phyloP scores from a whole-genome alignment of 2,113 vertebrate genomes.

The Castor canadensis region DNA sequence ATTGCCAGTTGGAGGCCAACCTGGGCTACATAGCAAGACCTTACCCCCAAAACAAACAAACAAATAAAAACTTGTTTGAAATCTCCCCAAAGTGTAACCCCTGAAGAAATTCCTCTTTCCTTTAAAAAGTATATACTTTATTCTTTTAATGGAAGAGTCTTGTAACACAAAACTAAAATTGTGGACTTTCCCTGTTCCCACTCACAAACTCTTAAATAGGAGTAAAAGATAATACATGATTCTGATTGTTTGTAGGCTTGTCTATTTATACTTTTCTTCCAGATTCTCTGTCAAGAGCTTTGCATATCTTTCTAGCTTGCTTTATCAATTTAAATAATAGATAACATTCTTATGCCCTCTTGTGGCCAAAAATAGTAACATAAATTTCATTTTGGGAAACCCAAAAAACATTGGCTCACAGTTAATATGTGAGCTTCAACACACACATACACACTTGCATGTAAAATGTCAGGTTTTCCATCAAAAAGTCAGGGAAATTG shows the following conservation, averaged over 20 bases:
- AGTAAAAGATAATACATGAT: neutral
- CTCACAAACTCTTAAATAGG: neutral
- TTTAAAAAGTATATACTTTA: neutral
- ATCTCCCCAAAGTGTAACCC: neutral
- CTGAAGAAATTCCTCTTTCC: neutral
- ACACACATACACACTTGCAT: too few relatives aligned
- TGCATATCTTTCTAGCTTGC: neutral
- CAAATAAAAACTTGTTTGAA: neutral
- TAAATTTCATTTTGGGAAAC: neutral
- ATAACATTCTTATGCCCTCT: neutral
- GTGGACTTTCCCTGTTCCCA: neutral
- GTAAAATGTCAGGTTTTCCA: neutral
- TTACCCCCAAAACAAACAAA: too few relatives aligned
- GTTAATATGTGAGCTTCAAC: neutral
- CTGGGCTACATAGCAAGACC: too few relatives aligned
- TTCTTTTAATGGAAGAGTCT: neutral
- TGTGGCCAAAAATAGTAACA: neutral
- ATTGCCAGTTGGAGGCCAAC: too few relatives aligned
- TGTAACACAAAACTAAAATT: neutral
- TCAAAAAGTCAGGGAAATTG: accelerated
- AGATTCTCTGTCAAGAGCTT: neutral
- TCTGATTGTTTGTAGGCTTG: neutral
- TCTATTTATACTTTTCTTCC: neutral
- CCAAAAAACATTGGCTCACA: neutral
- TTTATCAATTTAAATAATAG: neutral